Evolutionary conservation across 2,888 invertebrate species (phyloP).

Genomic region (Deilephila porcellus): DNA sequence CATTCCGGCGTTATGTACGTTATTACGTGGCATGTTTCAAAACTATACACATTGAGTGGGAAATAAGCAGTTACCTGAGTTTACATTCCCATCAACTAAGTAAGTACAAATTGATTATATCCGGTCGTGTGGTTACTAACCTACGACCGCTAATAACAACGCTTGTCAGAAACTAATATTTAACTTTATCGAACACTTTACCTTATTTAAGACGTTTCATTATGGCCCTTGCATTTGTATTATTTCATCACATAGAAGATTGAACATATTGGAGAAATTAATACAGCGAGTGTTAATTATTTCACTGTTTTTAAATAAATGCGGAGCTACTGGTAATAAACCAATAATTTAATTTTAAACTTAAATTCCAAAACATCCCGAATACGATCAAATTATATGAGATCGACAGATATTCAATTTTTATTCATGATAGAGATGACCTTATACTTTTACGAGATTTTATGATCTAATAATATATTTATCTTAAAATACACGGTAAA

Average conservation of each 20-base stretch:
- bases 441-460: slow-evolving; percentile 19
- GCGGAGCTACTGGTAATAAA: too few relatives aligned
- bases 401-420: background rate
- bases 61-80: slow-evolving; percentile 29
- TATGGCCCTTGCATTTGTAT: background rate
- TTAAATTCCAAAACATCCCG: background rate
- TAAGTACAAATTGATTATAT: slow-evolving; percentile 32
- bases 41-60: slow-evolving; percentile 23
- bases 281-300: too few relatives aligned
- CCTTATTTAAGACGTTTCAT: background rate
- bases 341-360: background rate
- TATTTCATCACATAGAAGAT: too few relatives aligned
- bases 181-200: slow-evolving; percentile 29
- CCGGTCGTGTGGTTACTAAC: slow-evolving; percentile 26
- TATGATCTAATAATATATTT: slow-evolving; percentile 17
- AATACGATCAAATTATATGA: background rate
- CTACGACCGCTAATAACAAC: slow-evolving; percentile 25
- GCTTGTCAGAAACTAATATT: slow-evolving; percentile 28
- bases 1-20: background rate
- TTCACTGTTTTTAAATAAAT: too few relatives aligned
- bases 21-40: background rate
- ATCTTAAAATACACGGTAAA: slow-evolving; percentile 12
- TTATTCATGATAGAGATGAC: slow-evolving; percentile 3
- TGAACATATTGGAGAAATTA: too few relatives aligned
- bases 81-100: slow-evolving; percentile 32